phyloP scores from a whole-genome alignment of 2,888 invertebrate species.

The Pheosia tremula region DNA sequence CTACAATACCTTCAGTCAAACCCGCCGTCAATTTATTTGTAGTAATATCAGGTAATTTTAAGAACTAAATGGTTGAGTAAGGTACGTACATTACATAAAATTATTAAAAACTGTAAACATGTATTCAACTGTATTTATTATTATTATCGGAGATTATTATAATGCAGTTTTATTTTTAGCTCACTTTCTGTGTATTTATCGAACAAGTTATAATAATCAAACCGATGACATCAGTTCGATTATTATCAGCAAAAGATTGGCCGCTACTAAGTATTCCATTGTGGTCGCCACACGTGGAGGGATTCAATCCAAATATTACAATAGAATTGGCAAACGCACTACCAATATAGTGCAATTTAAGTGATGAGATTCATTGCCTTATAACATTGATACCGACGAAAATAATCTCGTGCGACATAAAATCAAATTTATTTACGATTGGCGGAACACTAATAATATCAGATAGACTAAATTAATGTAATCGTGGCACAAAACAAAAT shows the following conservation, averaged over 20 bases:
- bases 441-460: constrained; percentile 46
- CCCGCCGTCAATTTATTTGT: background rate
- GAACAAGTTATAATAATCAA: no score
- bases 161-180: no score
- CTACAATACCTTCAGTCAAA: background rate
- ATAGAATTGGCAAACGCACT: constrained; percentile 2
- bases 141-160: background rate
- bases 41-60: constrained; percentile 26
- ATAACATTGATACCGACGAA: background rate
- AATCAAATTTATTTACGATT: constrained; percentile 51
- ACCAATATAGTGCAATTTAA: background rate
- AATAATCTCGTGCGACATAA: constrained; percentile 29
- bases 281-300: constrained; percentile 1
- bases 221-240: background rate
- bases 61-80: constrained; percentile 12
- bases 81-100: constrained; percentile 23
- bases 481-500: constrained; percentile 62
- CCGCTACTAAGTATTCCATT: background rate
- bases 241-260: background rate
- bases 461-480: constrained; percentile 65
- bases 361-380: background rate
- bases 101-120: constrained; percentile 13
- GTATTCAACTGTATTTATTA: background rate
- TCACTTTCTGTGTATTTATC: no score
- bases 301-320: background rate